A percentile compares a stretch with the other conserved stretches of the same genome.
These are phyloP conservation scores for Channallabes apus DNA, from an alignment of 2,797 vertebrate genomes.

Conservation along the genomic window DNA sequence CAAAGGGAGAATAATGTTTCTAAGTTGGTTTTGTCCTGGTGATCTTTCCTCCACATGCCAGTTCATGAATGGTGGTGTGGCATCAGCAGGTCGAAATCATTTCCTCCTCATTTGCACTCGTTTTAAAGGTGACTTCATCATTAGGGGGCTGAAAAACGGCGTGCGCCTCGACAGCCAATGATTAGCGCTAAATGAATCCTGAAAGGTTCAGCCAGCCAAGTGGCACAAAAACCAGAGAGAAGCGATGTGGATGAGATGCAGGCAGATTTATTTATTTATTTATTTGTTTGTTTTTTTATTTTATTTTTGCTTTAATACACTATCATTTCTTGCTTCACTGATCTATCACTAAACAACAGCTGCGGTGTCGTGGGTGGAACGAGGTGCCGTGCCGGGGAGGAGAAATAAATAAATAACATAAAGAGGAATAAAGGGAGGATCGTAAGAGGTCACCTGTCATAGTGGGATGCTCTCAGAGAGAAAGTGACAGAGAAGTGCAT, in stretches of 20 bases:
- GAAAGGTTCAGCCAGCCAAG: constrained; percentile 70
- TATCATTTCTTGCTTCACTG: constrained; percentile 94
- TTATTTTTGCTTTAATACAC: constrained; percentile 56
- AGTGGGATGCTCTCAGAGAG: constrained; percentile 57
- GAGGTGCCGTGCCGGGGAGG: constrained; percentile 56
- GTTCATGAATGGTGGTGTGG: constrained; percentile 66
- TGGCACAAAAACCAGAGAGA: constrained; percentile 78
- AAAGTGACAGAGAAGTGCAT: not conserved
- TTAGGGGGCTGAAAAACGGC: constrained; percentile 79
- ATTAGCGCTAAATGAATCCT: constrained; percentile 86
- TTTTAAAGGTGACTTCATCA: constrained; percentile 86
- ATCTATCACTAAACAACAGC: constrained; percentile 90
- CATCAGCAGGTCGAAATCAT: constrained; percentile 68
- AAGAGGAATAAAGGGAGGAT: constrained; percentile 54
- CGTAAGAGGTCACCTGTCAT: constrained; percentile 75
- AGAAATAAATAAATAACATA: constrained; percentile 49
- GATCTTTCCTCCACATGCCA: constrained; percentile 49
- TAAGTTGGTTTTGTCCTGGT: constrained; percentile 39
- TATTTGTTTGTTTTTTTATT: constrained; percentile 65
- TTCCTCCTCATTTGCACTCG: constrained; percentile 76
- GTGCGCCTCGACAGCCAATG: constrained; percentile 80
- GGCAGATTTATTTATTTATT: constrained; percentile 73
- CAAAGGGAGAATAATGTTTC: not conserved
- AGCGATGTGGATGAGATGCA: constrained; percentile 66
- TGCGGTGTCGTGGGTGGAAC: constrained; percentile 72